Base-by-base conservation (phyloP, 2,888 invertebrate species). In the Pteria penguin region DNA sequence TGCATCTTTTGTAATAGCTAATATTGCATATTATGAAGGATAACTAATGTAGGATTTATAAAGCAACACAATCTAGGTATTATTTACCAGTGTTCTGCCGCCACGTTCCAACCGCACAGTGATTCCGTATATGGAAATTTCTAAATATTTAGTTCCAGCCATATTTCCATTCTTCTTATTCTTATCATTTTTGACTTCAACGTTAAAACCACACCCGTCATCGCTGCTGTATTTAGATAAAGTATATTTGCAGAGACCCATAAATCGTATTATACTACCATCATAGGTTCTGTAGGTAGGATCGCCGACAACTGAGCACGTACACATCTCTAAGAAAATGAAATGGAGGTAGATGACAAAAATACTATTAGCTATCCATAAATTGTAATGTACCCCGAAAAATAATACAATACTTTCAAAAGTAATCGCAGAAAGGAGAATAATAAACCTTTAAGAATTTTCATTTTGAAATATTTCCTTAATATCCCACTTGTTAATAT, bases 301-400 rank as follows among this genome's bases (percentile, higher is more conserved):
- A 45, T 65, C 24, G 45, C 65, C 36, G 5, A 18, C 45, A 18
- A 65, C 36, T n/a, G 65, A 11, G 26, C 65, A 65, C 11, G 65
- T 65, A 36, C 65, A 65, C 11, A 65, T 32, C 45, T 65, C 65
- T 65, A 26, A 24, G 45, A 65, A 62, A n/a, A n/a, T 31, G n/a
- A 58, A 45, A n/a, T n/a, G n/a, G n/a, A n/a, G n/a, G n/a, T n/a
- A n/a, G n/a, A n/a, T n/a, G n/a, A n/a, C n/a, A n/a, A n/a, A n/a
- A n/a, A n/a, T n/a, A n/a, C n/a, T n/a, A n/a, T n/a, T n/a, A n/a
- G n/a, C n/a, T n/a, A n/a, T n/a, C n/a, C n/a, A n/a, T n/a, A n/a
- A n/a, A n/a, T n/a, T n/a, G n/a, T n/a, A n/a, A n/a, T n/a, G n/a
- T n/a, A n/a, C n/a, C n/a, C n/a, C n/a, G n/a, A n/a, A n/a, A n/a